phyloP scores from a whole-genome alignment of 2,888 invertebrate species.

The Pachymerium ferrugineum region DNA sequence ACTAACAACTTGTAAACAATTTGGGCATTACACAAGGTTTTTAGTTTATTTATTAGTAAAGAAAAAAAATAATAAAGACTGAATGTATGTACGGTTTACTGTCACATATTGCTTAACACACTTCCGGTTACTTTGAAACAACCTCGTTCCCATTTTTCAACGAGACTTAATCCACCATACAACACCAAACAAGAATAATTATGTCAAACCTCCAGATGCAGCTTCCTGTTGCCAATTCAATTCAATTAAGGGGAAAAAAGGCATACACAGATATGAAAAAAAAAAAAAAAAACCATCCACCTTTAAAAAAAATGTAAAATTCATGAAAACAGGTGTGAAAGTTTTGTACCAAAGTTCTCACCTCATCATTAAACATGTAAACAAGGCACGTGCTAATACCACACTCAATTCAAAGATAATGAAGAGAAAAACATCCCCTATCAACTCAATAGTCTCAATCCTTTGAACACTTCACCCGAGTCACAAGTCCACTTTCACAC shows the following conservation, averaged over 20 bases:
- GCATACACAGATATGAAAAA: too few species aligned
- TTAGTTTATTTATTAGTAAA: too few species aligned
- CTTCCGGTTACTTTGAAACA: slow-evolving; percentile 6
- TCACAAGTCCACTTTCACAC: slow-evolving; percentile 4
- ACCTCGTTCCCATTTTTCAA: slow-evolving; percentile 13
- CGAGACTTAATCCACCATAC: slow-evolving; percentile 8
- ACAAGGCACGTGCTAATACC: too few species aligned
- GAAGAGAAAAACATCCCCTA: neutral
- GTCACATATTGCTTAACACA: neutral
- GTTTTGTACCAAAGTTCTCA: too few species aligned
- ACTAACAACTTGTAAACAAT: too few species aligned
- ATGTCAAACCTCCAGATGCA: slow-evolving; percentile 16
- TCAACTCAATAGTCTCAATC: neutral
- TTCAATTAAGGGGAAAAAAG: too few species aligned
- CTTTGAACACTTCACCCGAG: neutral
- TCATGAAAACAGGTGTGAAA: neutral
- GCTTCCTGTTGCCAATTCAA: slow-evolving; percentile 28
- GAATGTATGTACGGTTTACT: neutral
- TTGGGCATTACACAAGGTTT: too few species aligned
- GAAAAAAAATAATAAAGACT: neutral
- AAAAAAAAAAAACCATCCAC: slow-evolving; percentile 3
- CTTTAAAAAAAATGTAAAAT: neutral
- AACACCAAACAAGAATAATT: slow-evolving; percentile 13
- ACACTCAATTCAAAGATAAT: neutral
- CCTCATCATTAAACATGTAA: too few species aligned